Base-by-base conservation (phyloP, 2,113 vertebrate genomes). In the Sceloporus tristichus region DNA sequence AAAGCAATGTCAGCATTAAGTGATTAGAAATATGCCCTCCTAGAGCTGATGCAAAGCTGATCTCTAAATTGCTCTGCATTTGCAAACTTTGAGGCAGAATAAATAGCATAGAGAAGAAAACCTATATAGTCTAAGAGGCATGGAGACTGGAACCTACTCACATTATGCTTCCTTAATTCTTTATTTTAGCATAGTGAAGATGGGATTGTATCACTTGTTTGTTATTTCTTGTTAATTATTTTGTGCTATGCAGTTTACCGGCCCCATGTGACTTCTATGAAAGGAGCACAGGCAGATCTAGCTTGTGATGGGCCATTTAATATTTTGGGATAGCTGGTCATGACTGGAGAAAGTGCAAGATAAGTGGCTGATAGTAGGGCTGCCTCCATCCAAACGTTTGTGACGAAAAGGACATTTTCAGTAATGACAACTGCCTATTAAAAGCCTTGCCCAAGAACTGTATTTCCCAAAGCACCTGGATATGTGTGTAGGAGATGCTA, bases 21-120 rank as follows among this genome's bases (percentile, higher is more conserved):
- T 62, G 14, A 4, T 1, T 88, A 40, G 78, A 79, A 91, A 70
- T 87, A 75, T 53, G 87, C 90, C 93, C 87, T 94, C 94, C 94
- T 96, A 95, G 94, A 95, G 71, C 73, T 79, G 56, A 89, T 85
- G 84, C 87, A 92, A 88, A 91, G 38, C 42, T 70, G 92, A 93
- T 91, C 86, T 96, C 93, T 90, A 95, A 92, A 94, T 94, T 91
- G 90, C 84, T 94, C 92, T 94, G 93, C 91, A 89, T 94, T 91
- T 92, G 87, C 88, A 95, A 92, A 92, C 56, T 71, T 94, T 89
- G 95, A 95, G 74, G n/a, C 86, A 88, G 85, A 91, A 88, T 90
- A 95, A 94, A 87, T 89, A 77, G 40, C 54, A 86, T 48, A 91
- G 87, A 91, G 93, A 95, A 90, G 73, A 91, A 95, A 89, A 91